Conservation (phyloP, 1,140 invertebrate species). For the Paralvinella palmiformis region DNA sequence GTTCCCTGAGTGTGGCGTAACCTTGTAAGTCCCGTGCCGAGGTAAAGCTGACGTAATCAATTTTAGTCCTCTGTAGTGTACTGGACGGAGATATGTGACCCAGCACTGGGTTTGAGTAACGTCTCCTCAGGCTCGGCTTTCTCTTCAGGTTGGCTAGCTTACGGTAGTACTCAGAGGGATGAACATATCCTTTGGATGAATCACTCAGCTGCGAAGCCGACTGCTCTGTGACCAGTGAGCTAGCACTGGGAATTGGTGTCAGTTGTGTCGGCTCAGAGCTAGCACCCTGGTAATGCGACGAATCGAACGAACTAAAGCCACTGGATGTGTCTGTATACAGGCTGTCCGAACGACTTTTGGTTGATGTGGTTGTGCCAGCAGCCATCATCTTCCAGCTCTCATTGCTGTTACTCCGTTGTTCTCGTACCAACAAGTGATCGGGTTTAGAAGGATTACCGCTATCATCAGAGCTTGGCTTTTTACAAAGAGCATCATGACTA, state of each 20-base stretch:
- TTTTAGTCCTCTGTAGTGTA: constrained; percentile 19
- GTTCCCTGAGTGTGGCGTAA: constrained; percentile 69
- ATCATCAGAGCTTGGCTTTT: too few relatives aligned
- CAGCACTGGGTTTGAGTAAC: constrained; percentile 5
- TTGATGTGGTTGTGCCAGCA: too few relatives aligned
- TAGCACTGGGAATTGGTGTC: constrained; percentile 2
- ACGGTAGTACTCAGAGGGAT: constrained; percentile 37
- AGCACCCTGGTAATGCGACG: constrained; percentile 51
- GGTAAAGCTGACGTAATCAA: constrained; percentile 22
- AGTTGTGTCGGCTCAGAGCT: not conserved
- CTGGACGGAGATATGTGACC: constrained; percentile 10
- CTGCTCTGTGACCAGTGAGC: constrained; percentile 1
- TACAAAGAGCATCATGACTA: too few relatives aligned
- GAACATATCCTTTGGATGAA: constrained; percentile 28
- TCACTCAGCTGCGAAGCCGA: not conserved
- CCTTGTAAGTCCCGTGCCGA: constrained; percentile 58
- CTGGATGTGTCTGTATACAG: constrained; percentile 65
- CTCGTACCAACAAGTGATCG: too few relatives aligned
- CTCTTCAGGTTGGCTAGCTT: constrained; percentile 37
- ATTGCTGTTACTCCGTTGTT: not conserved
- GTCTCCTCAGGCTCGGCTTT: constrained; percentile 33
- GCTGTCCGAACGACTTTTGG: constrained; percentile 49
- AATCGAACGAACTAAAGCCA: constrained; percentile 71
- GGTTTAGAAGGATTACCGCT: too few relatives aligned
- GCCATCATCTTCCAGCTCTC: too few relatives aligned